Conservation (phyloP, 2,113 vertebrate species). For the Myanophis thanlyinensis region DNA sequence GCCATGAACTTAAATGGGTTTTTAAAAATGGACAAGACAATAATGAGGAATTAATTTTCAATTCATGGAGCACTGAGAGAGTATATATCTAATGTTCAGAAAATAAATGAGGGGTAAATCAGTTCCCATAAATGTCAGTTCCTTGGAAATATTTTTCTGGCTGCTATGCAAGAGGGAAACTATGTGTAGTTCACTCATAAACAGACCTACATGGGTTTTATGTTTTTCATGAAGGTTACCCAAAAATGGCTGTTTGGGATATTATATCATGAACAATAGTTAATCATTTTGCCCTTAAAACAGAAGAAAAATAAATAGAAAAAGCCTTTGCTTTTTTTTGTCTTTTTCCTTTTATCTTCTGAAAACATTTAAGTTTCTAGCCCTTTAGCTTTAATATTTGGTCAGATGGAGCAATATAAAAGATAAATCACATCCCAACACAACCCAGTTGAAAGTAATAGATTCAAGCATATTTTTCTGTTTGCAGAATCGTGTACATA, state of each 20-base stretch:
- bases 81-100: neutral
- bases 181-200: neutral
- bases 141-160: neutral
- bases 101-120: neutral
- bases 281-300: neutral
- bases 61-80: neutral
- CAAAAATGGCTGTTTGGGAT: neutral
- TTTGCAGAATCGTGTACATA: neutral
- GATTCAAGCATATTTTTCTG: neutral
- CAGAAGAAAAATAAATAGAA: neutral
- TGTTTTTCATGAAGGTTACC: neutral
- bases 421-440: neutral
- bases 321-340: neutral
- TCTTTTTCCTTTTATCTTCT: neutral
- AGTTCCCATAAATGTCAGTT: neutral
- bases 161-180: neutral
- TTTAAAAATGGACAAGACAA: neutral
- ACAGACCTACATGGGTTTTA: neutral
- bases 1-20: neutral
- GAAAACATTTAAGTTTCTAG: neutral
- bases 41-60: neutral
- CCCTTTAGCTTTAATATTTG: neutral
- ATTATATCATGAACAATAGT: neutral
- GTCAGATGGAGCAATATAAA: neutral
- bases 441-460: neutral